Evolutionary conservation across 2,797 vertebrate genomes (phyloP), one percentile per base, ranked within the genome.

Genomic region (Molossus molossus): DNA sequence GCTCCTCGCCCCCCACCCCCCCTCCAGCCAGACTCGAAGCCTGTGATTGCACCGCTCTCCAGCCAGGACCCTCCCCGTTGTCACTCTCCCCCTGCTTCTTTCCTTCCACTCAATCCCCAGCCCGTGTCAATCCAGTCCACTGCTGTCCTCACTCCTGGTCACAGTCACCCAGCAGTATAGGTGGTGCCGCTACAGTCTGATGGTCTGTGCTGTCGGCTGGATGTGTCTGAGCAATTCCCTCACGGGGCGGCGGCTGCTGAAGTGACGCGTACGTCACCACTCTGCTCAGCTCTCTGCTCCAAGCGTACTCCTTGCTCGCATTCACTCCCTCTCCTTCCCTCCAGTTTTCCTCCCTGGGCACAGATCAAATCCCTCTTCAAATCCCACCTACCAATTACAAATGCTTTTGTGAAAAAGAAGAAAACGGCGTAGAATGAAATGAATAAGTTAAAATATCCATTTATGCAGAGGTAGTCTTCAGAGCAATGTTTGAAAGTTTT

Each of bases 391-490:
- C 75, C 23, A 75, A 67, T 70, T 90, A 18, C 40, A 88, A n/a
- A 88, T 25, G 29, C 33, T 87, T 96, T 77, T 50, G 69, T 85
- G 87, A 75, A 73, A 90, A 72, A 84, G 69, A 92, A 60, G 67
- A 85, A 58, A 58, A 69, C 21, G 27, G 69, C 12, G 5, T 29
- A 48, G 64, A 40, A 81, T 62, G 23, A 88, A 93, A 53, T 23
- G 48, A 83, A 37, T 53, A 23, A 20, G 53, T 85, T 57, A 80
- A 77, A 40, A 57, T 48, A 20, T 67, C 50, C 48, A 73, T 81
- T 72, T 70, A 40, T 2, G 10, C 6, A 72, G 58, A 77, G 27
- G 20, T 55, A n/a, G 13, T 48, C 33, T 77, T 29, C n/a, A 58
- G 58, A 90, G 57, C 29, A 58, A 33, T 55, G 33, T 70, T 60